A percentile compares a stretch with the other conserved stretches of the same genome.
phyloP scores from a whole-genome alignment of 2,888 invertebrate genomes.

The Adela reaumurella region DNA sequence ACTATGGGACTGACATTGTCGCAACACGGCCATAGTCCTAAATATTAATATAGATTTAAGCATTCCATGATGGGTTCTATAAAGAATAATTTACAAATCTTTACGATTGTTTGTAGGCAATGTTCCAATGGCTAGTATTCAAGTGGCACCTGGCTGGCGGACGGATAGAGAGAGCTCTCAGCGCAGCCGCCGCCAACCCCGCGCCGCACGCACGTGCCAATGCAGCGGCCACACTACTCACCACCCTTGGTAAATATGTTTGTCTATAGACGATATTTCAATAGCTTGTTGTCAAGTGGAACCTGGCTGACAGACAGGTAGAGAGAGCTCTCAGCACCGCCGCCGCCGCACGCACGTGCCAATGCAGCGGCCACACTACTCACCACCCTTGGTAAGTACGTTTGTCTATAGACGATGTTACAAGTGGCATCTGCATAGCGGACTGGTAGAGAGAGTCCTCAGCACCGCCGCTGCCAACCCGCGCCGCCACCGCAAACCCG shows the following conservation, averaged over 20 bases:
- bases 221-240: constrained; percentile 44
- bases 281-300: constrained; percentile 52
- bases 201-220: constrained; percentile 39
- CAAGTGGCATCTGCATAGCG: constrained; percentile 48
- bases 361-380: constrained; percentile 35
- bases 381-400: no score
- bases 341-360: constrained; percentile 37
- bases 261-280: constrained; percentile 31
- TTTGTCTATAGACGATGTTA: constrained; percentile 24
- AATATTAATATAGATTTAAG: no score
- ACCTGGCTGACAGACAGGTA: constrained; percentile 39
- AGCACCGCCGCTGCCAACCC: constrained; percentile 42
- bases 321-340: constrained; percentile 41
- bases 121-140: constrained; percentile 53
- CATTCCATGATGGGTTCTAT: no score
- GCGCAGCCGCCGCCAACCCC: constrained; percentile 42
- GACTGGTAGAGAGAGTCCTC: constrained; percentile 40
- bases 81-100: neutral
- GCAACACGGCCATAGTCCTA: no score
- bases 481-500: no score
- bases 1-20: no score
- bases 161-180: constrained; percentile 38
- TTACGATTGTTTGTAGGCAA: constrained; percentile 22
- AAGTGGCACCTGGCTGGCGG: constrained; percentile 48
- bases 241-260: constrained; percentile 29